Conservation (phyloP, 2,888 invertebrate species). For the Vannuccia rotundouncinata region DNA sequence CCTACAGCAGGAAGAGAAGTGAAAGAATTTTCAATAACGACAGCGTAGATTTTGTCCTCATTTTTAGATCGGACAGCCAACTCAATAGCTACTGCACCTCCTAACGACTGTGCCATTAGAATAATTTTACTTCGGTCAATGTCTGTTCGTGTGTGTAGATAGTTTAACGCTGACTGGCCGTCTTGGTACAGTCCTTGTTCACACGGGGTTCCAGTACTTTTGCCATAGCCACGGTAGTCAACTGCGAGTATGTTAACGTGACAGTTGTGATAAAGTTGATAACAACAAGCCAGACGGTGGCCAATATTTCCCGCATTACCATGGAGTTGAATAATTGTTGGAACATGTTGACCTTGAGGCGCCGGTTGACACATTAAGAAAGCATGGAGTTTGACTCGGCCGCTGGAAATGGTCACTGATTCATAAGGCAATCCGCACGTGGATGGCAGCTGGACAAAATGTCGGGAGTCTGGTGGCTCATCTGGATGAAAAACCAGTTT, state of each 20-base stretch:
- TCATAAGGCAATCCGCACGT: constrained; percentile 75
- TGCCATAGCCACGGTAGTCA: constrained; percentile 90
- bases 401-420: constrained; percentile 65
- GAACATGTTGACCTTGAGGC: constrained; percentile 57
- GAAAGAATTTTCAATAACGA: constrained; percentile 88
- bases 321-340: constrained; percentile 82
- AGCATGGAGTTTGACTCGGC: constrained; percentile 53
- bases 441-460: constrained; percentile 78
- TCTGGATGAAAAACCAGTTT: constrained; percentile 77
- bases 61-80: constrained; percentile 71
- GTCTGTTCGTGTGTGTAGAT: constrained; percentile 71
- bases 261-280: constrained; percentile 67
- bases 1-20: constrained; percentile 83
- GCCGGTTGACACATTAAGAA: constrained; percentile 56
- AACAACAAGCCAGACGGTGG: constrained; percentile 60
- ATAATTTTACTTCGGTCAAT: constrained; percentile 76
- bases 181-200: constrained; percentile 76
- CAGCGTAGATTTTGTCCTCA: constrained; percentile 71
- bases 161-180: constrained; percentile 78
- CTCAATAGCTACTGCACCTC: constrained; percentile 85
- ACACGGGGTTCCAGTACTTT: constrained; percentile 76
- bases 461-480: constrained; percentile 76
- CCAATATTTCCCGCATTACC: constrained; percentile 96
- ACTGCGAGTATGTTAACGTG: constrained; percentile 79
- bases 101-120: constrained; percentile 77